Evolutionary conservation across 1,140 invertebrate species (phyloP).

Genomic region (Drosophila kanapiae): DNA sequence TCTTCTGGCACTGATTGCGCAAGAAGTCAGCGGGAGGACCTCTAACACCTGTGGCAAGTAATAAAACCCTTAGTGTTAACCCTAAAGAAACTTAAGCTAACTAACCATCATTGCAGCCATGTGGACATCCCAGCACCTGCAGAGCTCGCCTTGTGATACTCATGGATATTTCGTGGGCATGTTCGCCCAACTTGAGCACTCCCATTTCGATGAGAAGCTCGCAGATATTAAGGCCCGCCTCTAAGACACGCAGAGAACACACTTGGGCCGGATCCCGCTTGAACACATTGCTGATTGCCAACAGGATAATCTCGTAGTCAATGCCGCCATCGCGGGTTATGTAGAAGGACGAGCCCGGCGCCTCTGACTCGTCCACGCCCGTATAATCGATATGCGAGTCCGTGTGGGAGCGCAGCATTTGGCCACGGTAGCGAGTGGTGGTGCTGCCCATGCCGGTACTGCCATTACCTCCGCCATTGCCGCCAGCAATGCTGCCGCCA

Average conservation of each 20-base stretch:
- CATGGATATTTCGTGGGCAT: conserved; percentile 86
- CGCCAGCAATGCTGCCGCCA: conserved; percentile 80
- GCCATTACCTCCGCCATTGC: conserved; percentile 67
- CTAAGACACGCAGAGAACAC: conserved; percentile 93
- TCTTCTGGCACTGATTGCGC: conserved; percentile 94
- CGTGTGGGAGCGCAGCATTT: conserved; percentile 94
- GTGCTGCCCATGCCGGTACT: conserved; percentile 63
- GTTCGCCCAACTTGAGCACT: conserved; percentile 89
- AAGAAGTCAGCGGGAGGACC: conserved; percentile 95
- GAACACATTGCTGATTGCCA: conserved; percentile 95
- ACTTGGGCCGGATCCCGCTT: conserved; percentile 89
- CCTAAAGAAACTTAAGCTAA: no score
- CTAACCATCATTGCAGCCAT: conserved; percentile 89
- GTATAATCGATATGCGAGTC: conserved; percentile 97
- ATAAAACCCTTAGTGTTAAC: conserved; percentile 24
- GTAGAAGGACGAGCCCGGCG: conserved; percentile 95
- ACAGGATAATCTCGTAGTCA: conserved; percentile 94
- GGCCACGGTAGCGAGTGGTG: conserved; percentile 75
- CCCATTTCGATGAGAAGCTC: conserved; percentile 96
- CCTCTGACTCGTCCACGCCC: conserved; percentile 92
- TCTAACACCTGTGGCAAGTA: conserved; percentile 87
- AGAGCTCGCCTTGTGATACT: conserved; percentile 89
- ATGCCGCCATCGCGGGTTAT: conserved; percentile 98
- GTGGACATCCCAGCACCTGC: conserved; percentile 95
- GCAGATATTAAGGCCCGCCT: conserved; percentile 95